Evolutionary conservation across 2,113 vertebrate genomes (phyloP).

Genomic region (Okapia johnstoni): DNA sequence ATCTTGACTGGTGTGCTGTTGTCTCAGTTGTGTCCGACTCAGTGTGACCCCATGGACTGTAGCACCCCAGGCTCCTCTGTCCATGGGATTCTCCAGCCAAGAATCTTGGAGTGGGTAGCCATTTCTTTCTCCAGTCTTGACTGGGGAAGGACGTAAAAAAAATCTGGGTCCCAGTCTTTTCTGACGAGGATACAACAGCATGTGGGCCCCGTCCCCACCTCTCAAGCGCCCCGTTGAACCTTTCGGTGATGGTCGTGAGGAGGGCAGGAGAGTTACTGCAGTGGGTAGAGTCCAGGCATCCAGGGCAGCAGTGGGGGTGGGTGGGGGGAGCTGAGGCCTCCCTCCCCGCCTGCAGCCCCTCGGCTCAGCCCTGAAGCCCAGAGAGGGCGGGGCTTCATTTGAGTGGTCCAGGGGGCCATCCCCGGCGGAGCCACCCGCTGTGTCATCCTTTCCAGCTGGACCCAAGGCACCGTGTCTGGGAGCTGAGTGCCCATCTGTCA

Average conservation of each 20-base stretch:
- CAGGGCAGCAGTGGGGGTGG: rapidly evolving
- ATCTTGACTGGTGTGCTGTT: neutral
- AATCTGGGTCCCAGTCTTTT: neutral
- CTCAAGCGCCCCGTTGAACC: neutral
- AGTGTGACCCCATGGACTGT: neutral
- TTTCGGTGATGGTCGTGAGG: rapidly evolving
- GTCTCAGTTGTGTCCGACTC: neutral
- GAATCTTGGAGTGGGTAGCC: neutral
- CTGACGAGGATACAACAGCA: rapidly evolving
- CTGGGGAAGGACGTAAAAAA: neutral
- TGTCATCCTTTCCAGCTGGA: rapidly evolving
- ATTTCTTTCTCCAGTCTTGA: neutral
- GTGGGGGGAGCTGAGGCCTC: neutral
- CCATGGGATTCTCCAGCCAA: neutral
- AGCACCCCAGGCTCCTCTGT: neutral
- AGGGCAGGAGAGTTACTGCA: rapidly evolving
- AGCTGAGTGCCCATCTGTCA: rapidly evolving
- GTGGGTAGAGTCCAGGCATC: neutral
- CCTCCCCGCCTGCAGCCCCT: rapidly evolving
- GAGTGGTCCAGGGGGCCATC: rapidly evolving
- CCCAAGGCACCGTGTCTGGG: too few species aligned
- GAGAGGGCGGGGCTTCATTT: too few species aligned
- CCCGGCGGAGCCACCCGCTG: rapidly evolving
- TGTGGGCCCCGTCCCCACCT: rapidly evolving
- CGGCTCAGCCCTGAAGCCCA: neutral